phyloP scores from a whole-genome alignment of 2,888 invertebrate species.

The Onthophagus sagittarius region DNA sequence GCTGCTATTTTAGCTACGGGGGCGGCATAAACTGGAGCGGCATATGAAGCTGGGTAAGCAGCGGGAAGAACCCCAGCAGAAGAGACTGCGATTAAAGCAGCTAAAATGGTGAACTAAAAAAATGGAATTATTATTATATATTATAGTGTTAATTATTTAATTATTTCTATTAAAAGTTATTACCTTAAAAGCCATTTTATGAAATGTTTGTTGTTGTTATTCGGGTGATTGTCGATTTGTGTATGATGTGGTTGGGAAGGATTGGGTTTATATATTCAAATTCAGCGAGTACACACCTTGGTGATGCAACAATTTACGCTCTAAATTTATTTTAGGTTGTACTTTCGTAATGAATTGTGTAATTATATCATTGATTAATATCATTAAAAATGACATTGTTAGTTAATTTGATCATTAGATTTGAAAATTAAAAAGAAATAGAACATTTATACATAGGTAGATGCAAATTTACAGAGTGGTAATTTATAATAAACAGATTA shows the following conservation, averaged over 20 bases:
- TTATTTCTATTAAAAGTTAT: not conserved
- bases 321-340: too few species aligned
- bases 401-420: too few species aligned
- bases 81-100: conserved; percentile 37
- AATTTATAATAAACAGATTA: not conserved
- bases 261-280: not conserved
- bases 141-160: too few species aligned
- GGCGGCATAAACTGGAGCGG: conserved; percentile 33
- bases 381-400: too few species aligned
- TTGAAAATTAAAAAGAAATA: too few species aligned
- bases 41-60: conserved; percentile 25
- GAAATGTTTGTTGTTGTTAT: not conserved
- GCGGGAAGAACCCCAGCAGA: conserved; percentile 30
- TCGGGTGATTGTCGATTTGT: not conserved
- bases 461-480: not conserved
- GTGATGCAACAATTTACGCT: too few species aligned
- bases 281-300: too few species aligned
- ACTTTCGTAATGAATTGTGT: too few species aligned
- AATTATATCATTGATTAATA: too few species aligned
- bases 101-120: conserved; percentile 36
- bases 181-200: not conserved
- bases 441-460: too few species aligned
- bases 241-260: not conserved
- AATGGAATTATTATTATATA: too few species aligned
- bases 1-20: conserved; percentile 35